Evolutionary conservation across 2,888 invertebrate genomes (phyloP).

Genomic region (Trichogramma evanescens): DNA sequence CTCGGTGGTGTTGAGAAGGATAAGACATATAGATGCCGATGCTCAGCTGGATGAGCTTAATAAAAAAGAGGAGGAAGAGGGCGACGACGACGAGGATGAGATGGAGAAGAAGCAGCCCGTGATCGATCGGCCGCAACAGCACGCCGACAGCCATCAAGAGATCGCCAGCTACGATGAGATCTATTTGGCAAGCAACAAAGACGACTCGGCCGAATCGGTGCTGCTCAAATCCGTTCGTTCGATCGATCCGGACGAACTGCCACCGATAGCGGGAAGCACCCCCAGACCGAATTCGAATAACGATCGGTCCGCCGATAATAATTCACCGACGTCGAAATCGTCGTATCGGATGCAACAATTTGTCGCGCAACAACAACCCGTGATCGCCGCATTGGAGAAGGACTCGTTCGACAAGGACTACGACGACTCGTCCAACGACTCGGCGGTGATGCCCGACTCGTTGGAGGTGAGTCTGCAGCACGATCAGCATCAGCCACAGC

Average conservation of each 20-base stretch:
- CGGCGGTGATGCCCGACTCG: constrained; percentile 39
- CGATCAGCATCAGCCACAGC: neutral
- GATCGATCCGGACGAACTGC: constrained; percentile 35
- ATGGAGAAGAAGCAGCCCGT: constrained; percentile 6
- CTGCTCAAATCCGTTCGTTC: constrained; percentile 39
- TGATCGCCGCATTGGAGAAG: no score
- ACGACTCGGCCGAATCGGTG: constrained; percentile 35
- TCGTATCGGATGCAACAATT: no score
- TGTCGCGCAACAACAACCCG: neutral
- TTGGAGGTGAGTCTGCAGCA: constrained; percentile 29
- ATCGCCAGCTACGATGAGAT: constrained; percentile 34
- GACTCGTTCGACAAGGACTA: neutral
- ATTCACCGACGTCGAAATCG: no score
- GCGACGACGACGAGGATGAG: constrained; percentile 11
- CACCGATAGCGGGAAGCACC: no score
- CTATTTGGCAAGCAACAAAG: constrained; percentile 41
- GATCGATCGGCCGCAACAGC: neutral
- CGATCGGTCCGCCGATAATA: neutral
- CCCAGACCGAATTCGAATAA: constrained; percentile 10
- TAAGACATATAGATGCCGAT: constrained; percentile 36
- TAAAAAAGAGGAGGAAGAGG: neutral
- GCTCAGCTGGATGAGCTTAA: constrained; percentile 5
- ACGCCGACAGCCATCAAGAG: constrained; percentile 1
- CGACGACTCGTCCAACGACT: constrained; percentile 24
- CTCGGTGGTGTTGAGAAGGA: constrained; percentile 36